Conservation (phyloP, 2,888 invertebrate species). For the Oscheius sp. region DNA sequence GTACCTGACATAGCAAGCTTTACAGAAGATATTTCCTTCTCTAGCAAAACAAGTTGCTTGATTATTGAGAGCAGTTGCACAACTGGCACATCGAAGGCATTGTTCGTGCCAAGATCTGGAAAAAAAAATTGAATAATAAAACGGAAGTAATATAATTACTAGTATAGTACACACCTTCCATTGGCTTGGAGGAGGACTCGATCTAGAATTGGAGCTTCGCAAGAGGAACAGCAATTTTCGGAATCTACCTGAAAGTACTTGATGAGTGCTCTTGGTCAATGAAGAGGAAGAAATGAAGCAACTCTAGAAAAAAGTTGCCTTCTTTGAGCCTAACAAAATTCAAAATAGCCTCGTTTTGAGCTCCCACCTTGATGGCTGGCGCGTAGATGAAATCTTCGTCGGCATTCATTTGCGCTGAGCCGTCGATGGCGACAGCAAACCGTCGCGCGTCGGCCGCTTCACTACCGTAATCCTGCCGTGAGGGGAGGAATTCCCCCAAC, state of each 20-base stretch:
- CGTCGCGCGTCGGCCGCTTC: slow-evolving; percentile 11
- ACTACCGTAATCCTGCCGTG: neutral
- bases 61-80: slow-evolving; percentile 30
- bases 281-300: neutral
- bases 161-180: slow-evolving; percentile 48
- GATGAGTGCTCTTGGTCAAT: neutral
- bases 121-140: neutral
- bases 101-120: slow-evolving; percentile 44
- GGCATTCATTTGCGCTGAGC: slow-evolving; percentile 30
- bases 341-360: neutral
- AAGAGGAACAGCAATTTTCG: slow-evolving; percentile 27
- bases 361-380: slow-evolving; percentile 31
- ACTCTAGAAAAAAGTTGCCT: neutral
- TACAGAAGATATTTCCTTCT: slow-evolving; percentile 57
- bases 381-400: slow-evolving; percentile 40
- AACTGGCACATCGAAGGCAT: slow-evolving; percentile 38
- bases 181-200: slow-evolving; percentile 35
- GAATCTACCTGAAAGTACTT: slow-evolving; percentile 16
- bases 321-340: neutral
- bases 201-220: slow-evolving; percentile 41
- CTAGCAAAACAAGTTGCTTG: slow-evolving; percentile 54
- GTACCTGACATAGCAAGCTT: slow-evolving; percentile 59
- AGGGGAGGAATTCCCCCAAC: neutral
- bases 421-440: slow-evolving; percentile 12
- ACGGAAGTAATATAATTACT: no score